Evolutionary conservation across 2,797 vertebrate species (phyloP).

Genomic region (Gymnoscopelus braueri): DNA sequence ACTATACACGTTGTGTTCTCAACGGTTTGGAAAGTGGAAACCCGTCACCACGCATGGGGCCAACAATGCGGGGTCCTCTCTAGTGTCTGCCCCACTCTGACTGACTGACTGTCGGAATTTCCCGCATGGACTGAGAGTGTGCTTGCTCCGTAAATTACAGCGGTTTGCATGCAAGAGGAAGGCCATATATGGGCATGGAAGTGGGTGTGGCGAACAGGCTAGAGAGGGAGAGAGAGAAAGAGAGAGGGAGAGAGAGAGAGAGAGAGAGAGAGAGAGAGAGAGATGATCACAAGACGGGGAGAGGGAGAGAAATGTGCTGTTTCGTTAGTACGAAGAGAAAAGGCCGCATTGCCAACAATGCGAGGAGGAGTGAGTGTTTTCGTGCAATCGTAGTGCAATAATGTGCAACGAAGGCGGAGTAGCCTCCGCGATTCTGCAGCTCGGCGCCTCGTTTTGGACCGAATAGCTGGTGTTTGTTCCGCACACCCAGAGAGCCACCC

Average conservation of each 20-base stretch:
- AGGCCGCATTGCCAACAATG: constrained; percentile 57
- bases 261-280: constrained; percentile 35
- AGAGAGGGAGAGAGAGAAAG: constrained; percentile 70
- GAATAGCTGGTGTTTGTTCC: constrained; percentile 39
- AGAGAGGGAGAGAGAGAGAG: no score
- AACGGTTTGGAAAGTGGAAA: no score
- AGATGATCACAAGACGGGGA: constrained; percentile 28
- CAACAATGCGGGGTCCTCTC: no score
- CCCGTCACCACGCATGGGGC: no score
- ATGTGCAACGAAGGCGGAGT: constrained; percentile 64
- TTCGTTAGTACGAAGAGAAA: constrained; percentile 42
- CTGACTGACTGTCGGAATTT: constrained; percentile 79
- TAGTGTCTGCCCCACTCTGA: no score
- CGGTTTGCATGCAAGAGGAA: constrained; percentile 74
- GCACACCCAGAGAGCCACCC: constrained; percentile 31
- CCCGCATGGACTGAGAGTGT: constrained; percentile 77
- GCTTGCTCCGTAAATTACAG: constrained; percentile 79
- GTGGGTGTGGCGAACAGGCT: constrained; percentile 76
- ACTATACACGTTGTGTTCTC: no score
- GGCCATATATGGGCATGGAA: constrained; percentile 82
- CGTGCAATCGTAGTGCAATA: constrained; percentile 68
- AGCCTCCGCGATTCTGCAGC: constrained; percentile 51
- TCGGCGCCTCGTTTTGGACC: constrained; percentile 42
- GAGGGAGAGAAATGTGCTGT: constrained; percentile 54
- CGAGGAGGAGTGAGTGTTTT: constrained; percentile 38